Evolutionary conservation across 2,888 invertebrate species (phyloP), one percentile per base, ranked within the genome.

Genomic region (Junonia oenone): DNA sequence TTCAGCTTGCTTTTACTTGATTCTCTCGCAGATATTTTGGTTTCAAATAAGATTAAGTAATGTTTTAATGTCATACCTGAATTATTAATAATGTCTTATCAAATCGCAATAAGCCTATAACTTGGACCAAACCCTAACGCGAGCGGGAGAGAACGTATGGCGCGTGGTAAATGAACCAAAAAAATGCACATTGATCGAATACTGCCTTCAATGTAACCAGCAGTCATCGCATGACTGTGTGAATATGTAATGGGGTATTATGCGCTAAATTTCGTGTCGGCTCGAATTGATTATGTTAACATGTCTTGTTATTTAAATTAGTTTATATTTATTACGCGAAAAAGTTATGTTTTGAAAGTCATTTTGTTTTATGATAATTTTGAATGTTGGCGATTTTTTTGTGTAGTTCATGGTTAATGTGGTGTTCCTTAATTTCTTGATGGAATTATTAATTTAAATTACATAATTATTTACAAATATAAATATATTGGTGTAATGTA

Each of bases 121-220:
- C 45, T 64, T 63, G 43, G 8, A 52, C 59, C 59, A 52, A 31
- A 45, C 49, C 43, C 33, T 40, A 55, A 62, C 58, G 59, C 58
- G 47, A 58, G 63, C 61, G 46, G 63, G 60, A 69, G 63, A 72
- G 58, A 63, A 70, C 81, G 75, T 77, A 79, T 75, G 78, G 76
- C 70, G 66, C 72, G 69, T 69, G 69, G 76, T 73, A 83, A 83
- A 83, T 81, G 84, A 85, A 83, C 79, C 83, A 81, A 81, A 82
- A 83, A 76, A 83, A 68, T 66, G 59, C 72, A 67, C 77, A 74
- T 71, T 76, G 78, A 83, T 83, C 77, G 82, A 81, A 82, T 75
- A 73, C 73, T 70, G 71, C 72, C 77, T 81, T 78, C 82, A 81
- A 82, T 81, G 76, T 75, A 69, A 71, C 59, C 63, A 66, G 69